Conservation (phyloP, 2,888 invertebrate genomes). For the Sylvicola fuscatus region DNA sequence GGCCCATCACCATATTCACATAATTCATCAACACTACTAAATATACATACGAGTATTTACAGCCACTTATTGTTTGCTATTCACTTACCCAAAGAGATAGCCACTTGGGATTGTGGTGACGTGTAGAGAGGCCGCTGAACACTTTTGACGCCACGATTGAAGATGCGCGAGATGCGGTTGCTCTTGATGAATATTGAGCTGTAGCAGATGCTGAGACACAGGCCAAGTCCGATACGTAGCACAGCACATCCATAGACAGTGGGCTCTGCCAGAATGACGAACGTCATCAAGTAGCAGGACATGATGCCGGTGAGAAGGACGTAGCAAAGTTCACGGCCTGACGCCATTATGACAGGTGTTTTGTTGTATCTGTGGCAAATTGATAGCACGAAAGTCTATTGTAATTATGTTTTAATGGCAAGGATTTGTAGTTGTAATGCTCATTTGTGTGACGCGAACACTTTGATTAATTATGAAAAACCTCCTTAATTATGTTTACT, state of each 20-base stretch:
- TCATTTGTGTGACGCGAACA: no score
- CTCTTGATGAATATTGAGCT: constrained; percentile 57
- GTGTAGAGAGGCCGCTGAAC: constrained; percentile 53
- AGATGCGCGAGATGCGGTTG: constrained; percentile 51
- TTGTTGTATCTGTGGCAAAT: constrained; percentile 23
- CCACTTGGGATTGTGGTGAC: constrained; percentile 52
- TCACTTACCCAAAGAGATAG: constrained; percentile 39
- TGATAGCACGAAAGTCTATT: no score
- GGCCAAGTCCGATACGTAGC: constrained; percentile 43
- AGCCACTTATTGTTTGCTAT: constrained; percentile 1
- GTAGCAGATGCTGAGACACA: constrained; percentile 52
- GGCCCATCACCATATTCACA: no score
- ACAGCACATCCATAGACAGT: constrained; percentile 41
- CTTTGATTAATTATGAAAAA: no score
- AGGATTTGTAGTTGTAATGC: no score
- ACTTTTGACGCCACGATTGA: constrained; percentile 46
- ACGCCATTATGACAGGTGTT: constrained; percentile 58
- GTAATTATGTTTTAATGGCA: no score
- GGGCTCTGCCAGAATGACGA: constrained; percentile 46
- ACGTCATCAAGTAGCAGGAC: constrained; percentile 48
- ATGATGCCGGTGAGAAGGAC: constrained; percentile 48
- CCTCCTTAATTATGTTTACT: no score
- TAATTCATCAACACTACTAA: no score
- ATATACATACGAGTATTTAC: no score
- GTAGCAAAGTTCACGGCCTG: constrained; percentile 56